These are phyloP conservation scores for Sebastes miniatus DNA, from an alignment of 2,797 vertebrate genomes.

Conservation along the genomic window DNA sequence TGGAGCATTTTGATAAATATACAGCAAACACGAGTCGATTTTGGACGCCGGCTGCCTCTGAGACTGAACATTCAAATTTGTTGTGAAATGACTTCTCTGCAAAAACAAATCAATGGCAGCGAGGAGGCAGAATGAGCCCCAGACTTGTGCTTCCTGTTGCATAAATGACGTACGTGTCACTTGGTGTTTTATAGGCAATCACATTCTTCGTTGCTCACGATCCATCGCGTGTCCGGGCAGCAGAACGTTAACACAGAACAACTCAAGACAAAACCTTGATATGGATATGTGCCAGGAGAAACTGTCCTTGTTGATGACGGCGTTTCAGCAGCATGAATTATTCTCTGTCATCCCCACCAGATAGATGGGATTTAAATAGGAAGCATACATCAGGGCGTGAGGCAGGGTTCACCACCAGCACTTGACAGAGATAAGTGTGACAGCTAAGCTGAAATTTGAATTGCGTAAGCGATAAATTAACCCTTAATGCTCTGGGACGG, in stretches of 20 bases:
- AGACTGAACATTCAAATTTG: constrained; percentile 17
- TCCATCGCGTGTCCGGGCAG: neutral
- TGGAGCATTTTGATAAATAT: constrained; percentile 45
- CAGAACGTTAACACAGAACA: neutral
- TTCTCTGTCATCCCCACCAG: constrained; percentile 61
- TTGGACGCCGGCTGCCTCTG: neutral
- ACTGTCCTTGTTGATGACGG: constrained; percentile 48
- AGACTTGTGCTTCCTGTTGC: neutral
- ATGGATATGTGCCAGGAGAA: constrained; percentile 25
- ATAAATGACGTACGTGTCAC: constrained; percentile 1
- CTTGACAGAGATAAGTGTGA: constrained; percentile 69
- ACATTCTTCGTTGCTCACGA: neutral
- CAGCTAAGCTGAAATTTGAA: constrained; percentile 49
- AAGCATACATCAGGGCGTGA: constrained; percentile 59
- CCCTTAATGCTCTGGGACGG: constrained; percentile 51
- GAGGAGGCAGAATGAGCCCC: neutral
- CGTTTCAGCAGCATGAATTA: constrained; percentile 64
- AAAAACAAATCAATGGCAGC: constrained; percentile 46
- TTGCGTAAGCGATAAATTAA: constrained; percentile 62
- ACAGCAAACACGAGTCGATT: constrained; percentile 29
- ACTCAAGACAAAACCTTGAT: constrained; percentile 31
- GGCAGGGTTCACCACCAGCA: constrained; percentile 5
- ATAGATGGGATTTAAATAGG: constrained; percentile 74
- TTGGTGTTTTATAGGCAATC: neutral
- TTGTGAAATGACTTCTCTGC: constrained; percentile 32